A percentile compares a stretch with the other conserved stretches of the same genome.
These are phyloP conservation scores for Salmo trutta DNA, from an alignment of 2,797 vertebrate species.

Conservation along the genomic window DNA sequence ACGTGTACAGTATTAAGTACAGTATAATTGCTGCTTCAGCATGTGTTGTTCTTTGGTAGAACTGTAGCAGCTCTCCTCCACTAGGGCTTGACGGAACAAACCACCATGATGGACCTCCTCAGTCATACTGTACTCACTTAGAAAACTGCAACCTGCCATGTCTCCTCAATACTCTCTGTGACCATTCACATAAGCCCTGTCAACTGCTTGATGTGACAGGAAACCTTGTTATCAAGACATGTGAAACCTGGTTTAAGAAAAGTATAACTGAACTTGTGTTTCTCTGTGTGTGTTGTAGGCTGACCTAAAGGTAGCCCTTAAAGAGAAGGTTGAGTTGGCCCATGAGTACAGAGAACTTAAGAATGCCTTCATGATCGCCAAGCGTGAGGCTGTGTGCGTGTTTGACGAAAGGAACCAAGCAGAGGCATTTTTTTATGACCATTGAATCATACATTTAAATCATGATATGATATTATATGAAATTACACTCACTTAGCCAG, in stretches of 20 bases:
- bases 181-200: not conserved
- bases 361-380: conserved; percentile 65
- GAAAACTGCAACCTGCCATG: not conserved
- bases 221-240: not conserved
- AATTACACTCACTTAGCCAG: not conserved
- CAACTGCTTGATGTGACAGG: not conserved
- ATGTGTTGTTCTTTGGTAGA: conserved; percentile 9
- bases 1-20: not conserved
- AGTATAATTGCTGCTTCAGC: conserved; percentile 20
- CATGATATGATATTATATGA: not conserved
- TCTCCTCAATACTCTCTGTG: not conserved
- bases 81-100: not conserved
- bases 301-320: conserved; percentile 59
- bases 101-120: not conserved
- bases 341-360: conserved; percentile 70
- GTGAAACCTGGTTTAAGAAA: not conserved
- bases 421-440: conserved; percentile 60
- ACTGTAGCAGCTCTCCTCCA: conserved; percentile 7
- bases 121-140: not conserved
- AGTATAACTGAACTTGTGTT: not conserved
- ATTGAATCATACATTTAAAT: not conserved
- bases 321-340: conserved; percentile 77
- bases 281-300: conserved; percentile 56
- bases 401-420: conserved; percentile 62
- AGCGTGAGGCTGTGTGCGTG: conserved; percentile 59